Base-by-base conservation (phyloP, 37 sponge, comb jelly and placozoan genomes). In the Aphrocallistes beatrix region DNA sequence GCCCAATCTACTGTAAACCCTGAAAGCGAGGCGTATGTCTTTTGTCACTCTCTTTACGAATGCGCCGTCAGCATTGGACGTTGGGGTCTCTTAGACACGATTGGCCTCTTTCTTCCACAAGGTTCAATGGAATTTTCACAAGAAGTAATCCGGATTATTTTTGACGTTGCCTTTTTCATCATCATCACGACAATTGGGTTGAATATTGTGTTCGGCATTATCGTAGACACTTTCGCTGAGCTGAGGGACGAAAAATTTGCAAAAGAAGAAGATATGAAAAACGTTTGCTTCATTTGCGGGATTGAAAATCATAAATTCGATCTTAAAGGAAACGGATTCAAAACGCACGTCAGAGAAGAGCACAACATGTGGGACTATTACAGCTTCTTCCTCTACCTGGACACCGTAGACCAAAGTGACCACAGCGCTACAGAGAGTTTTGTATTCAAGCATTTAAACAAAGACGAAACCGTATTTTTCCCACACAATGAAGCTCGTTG, bases 181-280 rank as follows among this genome's bases (percentile, higher is more conserved):
- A 86, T 94, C 51, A 85, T 94, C 42, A 94, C 90, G 17, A 94
- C 91, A n/a, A 87, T 94, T 85, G 92, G 90, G 28, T 88, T 94
- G 87, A 90, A 90, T 81, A 88, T 94, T 40, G 90, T 94, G 30
- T 94, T 92, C 90, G 94, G 94, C 86, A 92, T 94, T 81, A 94
- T 94, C 81, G 91, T 94, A 25, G 94, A 94, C 50, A 90, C 94
- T 0, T 94, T 94, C 89, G 90, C 92, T 81, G 90, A 92, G 51
- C 87, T 94, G 37, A 88, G 92, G 47, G 89, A 89, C 75, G 92
- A 91, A 28, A 91, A 88, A 82, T 16, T 6, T 42, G 45, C 6
- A 42, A 6, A 42, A 42, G 45, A 42, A 42, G 13, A 42, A 42
- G 45, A 42, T 42, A 42, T 42, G 45, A 42, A 42, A 42, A 42